Base-by-base conservation (phyloP, 2,113 vertebrate genomes). In the Vombatus ursinus region DNA sequence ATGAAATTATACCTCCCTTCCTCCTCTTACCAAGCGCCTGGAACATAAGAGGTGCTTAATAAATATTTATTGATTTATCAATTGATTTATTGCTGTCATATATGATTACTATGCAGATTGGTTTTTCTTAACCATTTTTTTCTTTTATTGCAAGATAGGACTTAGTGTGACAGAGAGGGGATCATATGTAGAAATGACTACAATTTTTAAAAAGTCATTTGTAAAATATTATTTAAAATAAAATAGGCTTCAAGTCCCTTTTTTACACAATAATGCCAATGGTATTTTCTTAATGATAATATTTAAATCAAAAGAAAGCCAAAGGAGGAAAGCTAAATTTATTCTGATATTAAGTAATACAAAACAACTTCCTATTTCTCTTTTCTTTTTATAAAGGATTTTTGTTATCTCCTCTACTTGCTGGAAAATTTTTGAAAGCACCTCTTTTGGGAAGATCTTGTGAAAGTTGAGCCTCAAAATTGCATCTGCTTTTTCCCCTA, bases 401-500 rank as follows among this genome's bases (percentile, higher is more conserved):
- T 51, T 14, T 22, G 2, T 52, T 77, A 5, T 37, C 37, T 95
- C 92, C 91, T 90, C 89, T 25, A 14, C 49, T 26, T 23, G 3
- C 8, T 84, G 23, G 47, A 53, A 52, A 26, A 95, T 90, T 93
- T 93, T 92, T 89, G n/a, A 96, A 50, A 48, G 16, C 4, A 51
- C 44, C 10, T 92, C 91, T 95, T 52, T 37, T 94, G 90, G 48
- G 91, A 28, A 51, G 51, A 68, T 90, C 90, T 53, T 49, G 89
- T 52, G 96, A 84, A 50, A 91, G 50, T 92, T 49, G 26, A 44
- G 77, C 50, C 47, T 2, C 51, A 53, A 92, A 53, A 94, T 51
- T 91, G 68, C 52, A 94, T 49, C 48, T 93, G 52, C 91, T 95
- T 96, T 94, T 97, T 94, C 95, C 54, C 95, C 94, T 95, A 92